phyloP scores from a whole-genome alignment of 2,113 vertebrate species.

The Dunckerocampus dactyliophorus region DNA sequence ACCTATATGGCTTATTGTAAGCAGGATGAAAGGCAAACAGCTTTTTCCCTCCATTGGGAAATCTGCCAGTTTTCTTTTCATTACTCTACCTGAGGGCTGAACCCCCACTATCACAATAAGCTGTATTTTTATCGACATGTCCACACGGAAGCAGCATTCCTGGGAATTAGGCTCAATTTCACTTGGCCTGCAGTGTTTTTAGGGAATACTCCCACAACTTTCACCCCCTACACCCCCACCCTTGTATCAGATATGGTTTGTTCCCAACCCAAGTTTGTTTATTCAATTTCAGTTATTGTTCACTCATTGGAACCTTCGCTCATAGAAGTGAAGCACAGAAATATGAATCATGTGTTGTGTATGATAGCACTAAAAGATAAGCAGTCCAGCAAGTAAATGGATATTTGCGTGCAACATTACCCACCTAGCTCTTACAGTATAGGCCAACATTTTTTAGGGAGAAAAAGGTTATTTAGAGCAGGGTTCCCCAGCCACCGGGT shows the following conservation, averaged over 20 bases:
- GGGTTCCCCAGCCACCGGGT: no score
- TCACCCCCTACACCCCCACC: conserved; percentile 12
- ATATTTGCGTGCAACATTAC: conserved; percentile 10
- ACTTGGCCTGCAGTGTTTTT: conserved; percentile 69
- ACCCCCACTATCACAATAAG: conserved; percentile 70
- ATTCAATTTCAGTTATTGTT: conserved; percentile 28
- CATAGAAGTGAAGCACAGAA: conserved; percentile 29
- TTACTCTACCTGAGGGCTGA: conserved; percentile 58
- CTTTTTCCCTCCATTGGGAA: conserved; percentile 49
- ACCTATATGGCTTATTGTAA: conserved; percentile 24
- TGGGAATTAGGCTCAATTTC: conserved; percentile 74
- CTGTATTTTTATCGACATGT: conserved; percentile 70
- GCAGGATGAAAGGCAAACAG: conserved; percentile 43
- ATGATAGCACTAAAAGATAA: conserved; percentile 13
- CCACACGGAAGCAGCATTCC: conserved; percentile 71
- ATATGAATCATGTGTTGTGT: conserved; percentile 28
- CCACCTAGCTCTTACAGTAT: background rate
- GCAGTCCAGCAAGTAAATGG: conserved; percentile 7
- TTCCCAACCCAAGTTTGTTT: conserved; percentile 10
- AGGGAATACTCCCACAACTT: conserved; percentile 50
- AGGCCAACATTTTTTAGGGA: no score
- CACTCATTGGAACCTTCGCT: conserved; percentile 11
- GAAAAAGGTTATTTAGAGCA: no score
- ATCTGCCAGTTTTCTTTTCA: conserved; percentile 66
- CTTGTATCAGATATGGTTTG: conserved; percentile 30